These are phyloP conservation scores for Conus canariensis DNA, from an alignment of 2,888 invertebrate genomes.

Conservation along the genomic window DNA sequence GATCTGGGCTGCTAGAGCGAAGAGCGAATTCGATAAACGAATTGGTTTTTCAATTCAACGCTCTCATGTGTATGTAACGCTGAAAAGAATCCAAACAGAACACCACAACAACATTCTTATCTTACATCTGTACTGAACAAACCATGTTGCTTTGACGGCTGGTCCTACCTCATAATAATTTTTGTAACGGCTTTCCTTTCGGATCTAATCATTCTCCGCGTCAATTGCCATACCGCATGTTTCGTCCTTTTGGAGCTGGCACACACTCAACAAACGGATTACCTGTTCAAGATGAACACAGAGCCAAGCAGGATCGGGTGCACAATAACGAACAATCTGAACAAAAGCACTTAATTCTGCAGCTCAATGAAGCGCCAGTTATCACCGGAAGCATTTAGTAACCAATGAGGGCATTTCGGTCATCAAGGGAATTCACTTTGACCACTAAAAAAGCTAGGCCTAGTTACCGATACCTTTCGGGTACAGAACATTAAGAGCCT, in stretches of 20 bases:
- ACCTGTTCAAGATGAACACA: not conserved
- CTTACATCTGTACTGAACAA: no score
- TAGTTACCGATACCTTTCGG: no score
- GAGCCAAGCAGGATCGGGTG: not conserved
- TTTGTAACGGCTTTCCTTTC: constrained; percentile 23
- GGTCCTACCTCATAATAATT: not conserved
- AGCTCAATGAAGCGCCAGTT: constrained; percentile 25
- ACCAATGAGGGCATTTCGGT: not conserved
- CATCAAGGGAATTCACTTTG: not conserved
- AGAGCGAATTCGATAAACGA: no score
- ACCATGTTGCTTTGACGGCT: no score
- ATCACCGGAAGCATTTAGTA: constrained; percentile 17
- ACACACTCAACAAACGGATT: not conserved
- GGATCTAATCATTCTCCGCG: not conserved
- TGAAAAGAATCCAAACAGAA: no score
- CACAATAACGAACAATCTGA: not conserved
- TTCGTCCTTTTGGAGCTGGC: not conserved
- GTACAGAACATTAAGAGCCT: no score
- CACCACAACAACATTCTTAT: no score
- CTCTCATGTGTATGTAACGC: no score
- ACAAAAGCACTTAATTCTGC: not conserved
- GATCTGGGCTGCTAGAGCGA: no score
- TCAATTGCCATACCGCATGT: not conserved
- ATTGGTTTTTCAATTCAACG: no score
- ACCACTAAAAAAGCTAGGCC: not conserved